These are phyloP conservation scores for Rhagoletis zephyria DNA, from an alignment of 1,140 invertebrate species.

Conservation along the genomic window DNA sequence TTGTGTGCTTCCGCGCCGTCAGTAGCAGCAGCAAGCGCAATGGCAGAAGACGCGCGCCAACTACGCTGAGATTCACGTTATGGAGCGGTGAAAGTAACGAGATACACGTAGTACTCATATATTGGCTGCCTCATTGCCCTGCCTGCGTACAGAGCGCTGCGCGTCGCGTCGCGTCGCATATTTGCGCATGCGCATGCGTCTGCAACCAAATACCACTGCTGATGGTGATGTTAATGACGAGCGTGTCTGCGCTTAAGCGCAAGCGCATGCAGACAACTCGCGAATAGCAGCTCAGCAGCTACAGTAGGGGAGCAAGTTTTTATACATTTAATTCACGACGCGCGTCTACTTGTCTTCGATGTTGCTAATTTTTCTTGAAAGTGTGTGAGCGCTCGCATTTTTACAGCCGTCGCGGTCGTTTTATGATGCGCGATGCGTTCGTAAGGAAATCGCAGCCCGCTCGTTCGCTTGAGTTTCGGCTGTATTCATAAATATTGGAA, in stretches of 20 bases:
- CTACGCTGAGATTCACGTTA: conserved; percentile 24
- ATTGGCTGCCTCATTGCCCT: neutral
- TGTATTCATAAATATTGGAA: conserved; percentile 44
- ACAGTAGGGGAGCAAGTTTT: no score
- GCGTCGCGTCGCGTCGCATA: neutral
- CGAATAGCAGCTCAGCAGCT: neutral
- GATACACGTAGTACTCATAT: conserved; percentile 63
- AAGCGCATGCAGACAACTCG: conserved; percentile 28
- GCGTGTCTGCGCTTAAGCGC: conserved; percentile 30
- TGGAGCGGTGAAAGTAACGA: conserved; percentile 72
- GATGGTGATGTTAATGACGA: conserved; percentile 33
- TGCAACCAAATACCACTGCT: conserved; percentile 3
- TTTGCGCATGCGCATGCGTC: neutral
- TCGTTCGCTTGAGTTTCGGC: conserved; percentile 1
- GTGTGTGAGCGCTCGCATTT: neutral
- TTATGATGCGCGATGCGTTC: conserved; percentile 56
- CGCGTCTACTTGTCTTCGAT: no score
- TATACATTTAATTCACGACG: no score
- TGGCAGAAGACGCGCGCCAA: neutral
- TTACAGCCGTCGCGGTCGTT: neutral
- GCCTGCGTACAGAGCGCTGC: neutral
- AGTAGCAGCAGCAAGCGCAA: neutral
- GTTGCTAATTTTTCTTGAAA: neutral
- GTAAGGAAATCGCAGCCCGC: conserved; percentile 52
- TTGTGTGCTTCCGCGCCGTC: neutral